Base-by-base conservation (phyloP, 2,888 invertebrate genomes). In the Horisme vitalbata region DNA sequence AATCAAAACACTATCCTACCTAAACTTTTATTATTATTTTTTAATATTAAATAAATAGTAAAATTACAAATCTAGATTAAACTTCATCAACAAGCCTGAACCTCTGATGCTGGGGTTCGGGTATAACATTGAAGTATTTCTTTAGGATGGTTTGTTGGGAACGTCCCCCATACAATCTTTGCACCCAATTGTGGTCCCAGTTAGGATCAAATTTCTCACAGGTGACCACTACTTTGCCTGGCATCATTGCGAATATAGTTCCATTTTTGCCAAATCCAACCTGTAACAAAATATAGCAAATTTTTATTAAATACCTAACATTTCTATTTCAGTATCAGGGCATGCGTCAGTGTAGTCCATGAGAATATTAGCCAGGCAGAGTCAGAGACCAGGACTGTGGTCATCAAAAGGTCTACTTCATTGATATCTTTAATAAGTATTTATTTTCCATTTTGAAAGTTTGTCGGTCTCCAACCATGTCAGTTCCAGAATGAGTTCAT, bases 61-160 rank as follows among this genome's bases (percentile, higher is more conserved):
- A 34, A 33, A 13, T n/a, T 35, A 33, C 30, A 36, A 10, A 44
- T 31, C 11, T 7, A 6, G 54, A 67, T 79, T 91, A 96, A 46
- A 95, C 78, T 79, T 93, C 92, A 73, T 95, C 93, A 26, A 96
- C 83, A 35, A 96, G 86, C 69, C 93, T 94, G 74, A 97, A 97
- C 60, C 93, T 91, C 41, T 93, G 92, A 71, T 96, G 95, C 57
- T 96, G 94, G 14, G 93, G 92, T 49, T 93, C 88, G 0, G 97
- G 94, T 59, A 97, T 91, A 23, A 98, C 91, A 87, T 98, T 94
- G 61, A 93, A 95, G 73, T 96, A 96, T 69, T 96, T 96, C 75
- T 97, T 97, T 65, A 93, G 93, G 55, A 96, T 94, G 1, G 87
- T 90, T 59, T 93, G 92, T 1, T 91, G 83, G 63, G 93, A 85